Evolutionary conservation across 2,113 vertebrate genomes (phyloP).

Genomic region (Sterna hirundo): DNA sequence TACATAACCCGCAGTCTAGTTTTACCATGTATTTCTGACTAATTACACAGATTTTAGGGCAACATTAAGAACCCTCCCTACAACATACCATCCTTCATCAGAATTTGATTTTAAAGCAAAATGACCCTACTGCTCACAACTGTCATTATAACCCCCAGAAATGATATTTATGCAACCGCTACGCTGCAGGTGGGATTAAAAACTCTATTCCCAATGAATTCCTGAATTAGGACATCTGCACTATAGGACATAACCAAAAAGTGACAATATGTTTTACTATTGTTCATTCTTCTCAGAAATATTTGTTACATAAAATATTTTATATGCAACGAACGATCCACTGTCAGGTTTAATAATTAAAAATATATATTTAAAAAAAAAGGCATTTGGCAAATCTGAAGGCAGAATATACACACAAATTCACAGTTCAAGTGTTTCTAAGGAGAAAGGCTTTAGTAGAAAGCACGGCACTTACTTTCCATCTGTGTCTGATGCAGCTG

Average conservation of each 20-base stretch:
- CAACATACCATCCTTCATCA: background rate
- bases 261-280: background rate
- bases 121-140: background rate
- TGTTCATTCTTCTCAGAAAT: background rate
- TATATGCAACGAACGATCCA: background rate
- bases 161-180: background rate
- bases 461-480: conserved; percentile 86
- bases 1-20: background rate
- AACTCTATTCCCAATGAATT: background rate
- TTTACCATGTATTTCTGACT: background rate
- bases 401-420: background rate
- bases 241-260: background rate
- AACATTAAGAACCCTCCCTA: background rate
- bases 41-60: background rate
- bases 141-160: background rate
- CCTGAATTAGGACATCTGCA: background rate
- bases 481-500: conserved; percentile 95
- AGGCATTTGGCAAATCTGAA: background rate
- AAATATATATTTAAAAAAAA: background rate
- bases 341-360: background rate
- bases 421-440: background rate
- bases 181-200: background rate
- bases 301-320: background rate
- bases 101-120: background rate
- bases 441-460: conserved; percentile 2